Base-by-base conservation (phyloP, 1,140 invertebrate species). In the Lepidurus apus region DNA sequence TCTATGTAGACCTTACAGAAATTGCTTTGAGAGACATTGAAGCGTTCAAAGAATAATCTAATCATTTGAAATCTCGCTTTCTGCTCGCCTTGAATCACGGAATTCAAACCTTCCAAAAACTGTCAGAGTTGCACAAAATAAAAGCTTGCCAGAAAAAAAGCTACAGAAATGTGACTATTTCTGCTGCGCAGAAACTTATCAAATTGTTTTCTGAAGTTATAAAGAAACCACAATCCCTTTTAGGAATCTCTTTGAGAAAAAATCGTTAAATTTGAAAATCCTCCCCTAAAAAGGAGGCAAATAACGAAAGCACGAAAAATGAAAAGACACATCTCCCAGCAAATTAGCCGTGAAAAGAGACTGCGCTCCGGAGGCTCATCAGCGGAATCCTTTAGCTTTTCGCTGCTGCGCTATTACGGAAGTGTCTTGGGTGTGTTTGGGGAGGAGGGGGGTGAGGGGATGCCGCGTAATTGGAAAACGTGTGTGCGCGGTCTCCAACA, bases 401-500 rank as follows among this genome's bases (percentile, higher is more conserved):
- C 21, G 53, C 53, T 65, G 53, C 53, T 65, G 53, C n/a, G 53
- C 53, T 65, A 65, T 65, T 65, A 65, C 9, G 13, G 53, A 65
- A 65, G 21, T 13, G n/a, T 13, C 9, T 65, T 65, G 53, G 17
- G 7, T 17, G 53, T 7, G 45, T 11, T 17, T 65, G 53, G 53
- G 53, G 53, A 7, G 7, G 21, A 65, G 47, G 21, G 53, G 53
- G 6, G 45, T 21, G 53, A 65, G 13, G 53, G 53, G 53, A 65
- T 65, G 53, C 6, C 17, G 9, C 53, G 6, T 65, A 65, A 65
- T 65, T 65, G 53, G 53, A 65, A 65, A 65, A 13, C 53, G 53
- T 65, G 53, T 65, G 53, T 65, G 53, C 53, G 53, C 53, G 53
- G 53, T 65, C 21, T n/a, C 53, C 53, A 65, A 65, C 53, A 65